These are phyloP conservation scores for Apus apus DNA, from an alignment of 2,113 vertebrate genomes.

Conservation along the genomic window DNA sequence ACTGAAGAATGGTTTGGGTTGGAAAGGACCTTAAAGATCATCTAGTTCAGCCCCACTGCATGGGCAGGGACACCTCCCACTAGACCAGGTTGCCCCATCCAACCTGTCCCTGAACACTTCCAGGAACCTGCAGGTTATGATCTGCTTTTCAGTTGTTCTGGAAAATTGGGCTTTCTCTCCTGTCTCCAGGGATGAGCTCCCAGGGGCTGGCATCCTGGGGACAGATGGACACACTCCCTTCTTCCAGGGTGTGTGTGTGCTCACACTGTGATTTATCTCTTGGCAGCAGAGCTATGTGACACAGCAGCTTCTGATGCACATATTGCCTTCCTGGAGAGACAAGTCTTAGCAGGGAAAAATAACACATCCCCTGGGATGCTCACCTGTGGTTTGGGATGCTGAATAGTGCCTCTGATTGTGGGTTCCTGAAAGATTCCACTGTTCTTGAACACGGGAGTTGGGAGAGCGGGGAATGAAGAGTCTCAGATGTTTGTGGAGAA, in stretches of 20 bases:
- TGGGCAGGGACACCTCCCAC: no score
- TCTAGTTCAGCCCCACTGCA: no score
- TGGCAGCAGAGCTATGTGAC: neutral
- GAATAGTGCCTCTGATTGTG: neutral
- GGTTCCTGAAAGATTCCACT: neutral
- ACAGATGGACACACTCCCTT: neutral
- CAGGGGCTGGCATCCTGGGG: neutral
- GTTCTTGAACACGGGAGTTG: fast-evolving
- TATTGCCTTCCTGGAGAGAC: neutral
- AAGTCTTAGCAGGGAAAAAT: neutral
- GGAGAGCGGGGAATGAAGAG: neutral
- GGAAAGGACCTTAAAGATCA: no score
- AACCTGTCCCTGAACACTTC: no score
- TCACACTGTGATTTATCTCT: neutral
- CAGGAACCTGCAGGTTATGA: neutral
- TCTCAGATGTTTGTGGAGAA: slow-evolving; percentile 19
- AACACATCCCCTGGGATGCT: neutral
- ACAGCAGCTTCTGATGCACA: neutral
- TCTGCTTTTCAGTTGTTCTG: fast-evolving
- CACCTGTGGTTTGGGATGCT: neutral
- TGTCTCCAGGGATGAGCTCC: neutral
- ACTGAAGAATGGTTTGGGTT: no score
- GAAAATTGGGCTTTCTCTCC: neutral
- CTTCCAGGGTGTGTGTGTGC: neutral
- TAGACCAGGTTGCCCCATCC: no score